A percentile compares a stretch with the other conserved stretches of the same genome.
Evolutionary conservation across 2,797 vertebrate genomes (phyloP).

Genomic region (Choloepus didactylus): DNA sequence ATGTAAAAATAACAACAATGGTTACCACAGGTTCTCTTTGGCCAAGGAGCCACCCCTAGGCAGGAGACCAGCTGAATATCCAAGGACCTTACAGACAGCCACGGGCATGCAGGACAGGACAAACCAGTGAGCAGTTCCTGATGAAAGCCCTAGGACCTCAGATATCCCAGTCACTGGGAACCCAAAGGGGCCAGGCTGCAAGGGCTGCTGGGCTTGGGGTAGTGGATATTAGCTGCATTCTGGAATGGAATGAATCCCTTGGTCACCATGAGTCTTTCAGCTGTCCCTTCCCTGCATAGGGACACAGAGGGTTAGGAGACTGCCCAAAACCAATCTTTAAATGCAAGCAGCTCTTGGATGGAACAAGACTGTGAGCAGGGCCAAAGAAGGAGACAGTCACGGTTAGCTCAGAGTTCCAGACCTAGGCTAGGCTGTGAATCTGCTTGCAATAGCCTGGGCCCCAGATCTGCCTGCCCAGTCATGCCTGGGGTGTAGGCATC

Average conservation of each 20-base stretch:
- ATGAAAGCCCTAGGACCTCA: no score
- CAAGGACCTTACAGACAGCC: not conserved
- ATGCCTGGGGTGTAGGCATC: not conserved
- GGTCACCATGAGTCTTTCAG: no score
- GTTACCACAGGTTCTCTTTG: not conserved
- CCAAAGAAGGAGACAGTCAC: no score
- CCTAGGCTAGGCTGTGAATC: not conserved
- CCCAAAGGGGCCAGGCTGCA: not conserved
- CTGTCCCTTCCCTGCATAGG: not conserved
- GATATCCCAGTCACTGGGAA: not conserved
- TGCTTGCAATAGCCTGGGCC: no score
- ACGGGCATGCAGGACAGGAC: not conserved
- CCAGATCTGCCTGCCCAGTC: not conserved
- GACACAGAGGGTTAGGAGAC: not conserved
- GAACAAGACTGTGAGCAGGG: not conserved
- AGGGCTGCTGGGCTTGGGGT: rapidly evolving
- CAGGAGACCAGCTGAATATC: not conserved
- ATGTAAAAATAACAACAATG: constrained; percentile 44
- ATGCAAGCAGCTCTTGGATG: not conserved
- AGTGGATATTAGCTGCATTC: no score
- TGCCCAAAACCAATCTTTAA: not conserved
- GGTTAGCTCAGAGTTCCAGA: rapidly evolving
- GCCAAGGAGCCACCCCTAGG: not conserved
- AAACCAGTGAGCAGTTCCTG: no score
- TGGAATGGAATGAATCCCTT: not conserved